Conservation (phyloP, 2,797 vertebrate species). For the Phylloscopus collybita region DNA sequence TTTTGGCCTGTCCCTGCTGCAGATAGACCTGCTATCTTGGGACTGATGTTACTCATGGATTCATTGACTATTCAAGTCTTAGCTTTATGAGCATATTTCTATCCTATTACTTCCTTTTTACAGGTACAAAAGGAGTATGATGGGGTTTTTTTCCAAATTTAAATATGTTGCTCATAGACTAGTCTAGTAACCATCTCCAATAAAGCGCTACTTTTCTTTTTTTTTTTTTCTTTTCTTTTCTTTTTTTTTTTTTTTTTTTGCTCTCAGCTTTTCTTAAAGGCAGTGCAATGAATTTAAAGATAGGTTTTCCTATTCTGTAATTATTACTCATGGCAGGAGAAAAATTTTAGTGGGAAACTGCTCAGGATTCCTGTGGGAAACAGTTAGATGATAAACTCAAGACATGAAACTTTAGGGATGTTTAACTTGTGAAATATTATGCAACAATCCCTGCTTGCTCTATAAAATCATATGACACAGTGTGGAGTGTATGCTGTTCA, state of each 20-base stretch:
- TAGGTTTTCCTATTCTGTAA: neutral
- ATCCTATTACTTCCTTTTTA: neutral
- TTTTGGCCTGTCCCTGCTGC: neutral
- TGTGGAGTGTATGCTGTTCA: neutral
- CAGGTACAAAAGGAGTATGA: neutral
- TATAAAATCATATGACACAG: rapidly evolving
- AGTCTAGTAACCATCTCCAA: neutral
- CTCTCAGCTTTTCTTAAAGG: neutral
- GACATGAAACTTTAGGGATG: neutral
- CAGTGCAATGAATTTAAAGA: neutral
- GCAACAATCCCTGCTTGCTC: neutral
- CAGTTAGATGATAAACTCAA: neutral
- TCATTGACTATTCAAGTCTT: neutral
- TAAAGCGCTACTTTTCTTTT: rapidly evolving
- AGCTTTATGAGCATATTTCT: neutral
- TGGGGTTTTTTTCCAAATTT: neutral
- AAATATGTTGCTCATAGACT: neutral
- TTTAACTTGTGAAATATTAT: neutral
- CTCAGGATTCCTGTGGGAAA: neutral
- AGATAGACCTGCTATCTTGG: neutral
- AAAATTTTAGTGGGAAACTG: neutral
- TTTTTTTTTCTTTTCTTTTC: too few species aligned
- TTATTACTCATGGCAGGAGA: neutral
- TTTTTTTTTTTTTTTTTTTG: neutral
- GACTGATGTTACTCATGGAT: neutral